Conservation (phyloP, 2,888 invertebrate species). For the Cheilosia vulpina region DNA sequence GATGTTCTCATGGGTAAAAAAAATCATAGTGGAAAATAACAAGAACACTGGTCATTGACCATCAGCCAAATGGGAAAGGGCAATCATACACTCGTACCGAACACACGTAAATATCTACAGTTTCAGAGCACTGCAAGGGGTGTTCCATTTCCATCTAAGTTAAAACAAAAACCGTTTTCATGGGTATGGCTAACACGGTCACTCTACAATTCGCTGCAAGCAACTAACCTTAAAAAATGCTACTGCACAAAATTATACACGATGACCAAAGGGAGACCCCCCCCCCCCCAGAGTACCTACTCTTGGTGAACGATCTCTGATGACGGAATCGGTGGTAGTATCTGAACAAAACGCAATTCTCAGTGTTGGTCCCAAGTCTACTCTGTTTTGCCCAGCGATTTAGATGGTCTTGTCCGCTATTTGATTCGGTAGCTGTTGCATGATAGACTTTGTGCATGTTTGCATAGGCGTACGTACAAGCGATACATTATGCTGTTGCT, state of each 20-base stretch:
- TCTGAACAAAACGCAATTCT: slow-evolving; percentile 29
- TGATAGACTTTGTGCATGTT: slow-evolving; percentile 22
- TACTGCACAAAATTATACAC: slow-evolving; percentile 60
- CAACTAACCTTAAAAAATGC: slow-evolving; percentile 65
- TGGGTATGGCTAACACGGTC: slow-evolving; percentile 50
- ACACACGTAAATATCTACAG: not conserved
- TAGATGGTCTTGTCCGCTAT: slow-evolving; percentile 14
- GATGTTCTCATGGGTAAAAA: slow-evolving; percentile 7
- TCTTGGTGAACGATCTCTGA: not conserved
- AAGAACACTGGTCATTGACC: slow-evolving; percentile 20
- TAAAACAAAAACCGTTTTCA: slow-evolving; percentile 42
- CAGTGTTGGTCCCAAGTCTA: slow-evolving; percentile 14
- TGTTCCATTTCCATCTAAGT: not conserved
- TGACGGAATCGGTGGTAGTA: not conserved
- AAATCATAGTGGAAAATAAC: slow-evolving; percentile 37
- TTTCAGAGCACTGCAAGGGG: not conserved
- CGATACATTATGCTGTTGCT: not conserved
- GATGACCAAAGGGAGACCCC: slow-evolving; percentile 57
- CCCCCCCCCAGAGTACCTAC: not conserved
- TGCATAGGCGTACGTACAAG: slow-evolving; percentile 40
- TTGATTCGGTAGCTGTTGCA: slow-evolving; percentile 21
- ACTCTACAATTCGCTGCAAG: slow-evolving; percentile 48
- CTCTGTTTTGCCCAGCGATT: slow-evolving; percentile 43
- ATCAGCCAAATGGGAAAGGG: slow-evolving; percentile 27
- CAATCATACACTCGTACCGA: slow-evolving; percentile 1